Evolutionary conservation across 2,113 vertebrate genomes (phyloP).

Genomic region (Pseudopipra pipra): DNA sequence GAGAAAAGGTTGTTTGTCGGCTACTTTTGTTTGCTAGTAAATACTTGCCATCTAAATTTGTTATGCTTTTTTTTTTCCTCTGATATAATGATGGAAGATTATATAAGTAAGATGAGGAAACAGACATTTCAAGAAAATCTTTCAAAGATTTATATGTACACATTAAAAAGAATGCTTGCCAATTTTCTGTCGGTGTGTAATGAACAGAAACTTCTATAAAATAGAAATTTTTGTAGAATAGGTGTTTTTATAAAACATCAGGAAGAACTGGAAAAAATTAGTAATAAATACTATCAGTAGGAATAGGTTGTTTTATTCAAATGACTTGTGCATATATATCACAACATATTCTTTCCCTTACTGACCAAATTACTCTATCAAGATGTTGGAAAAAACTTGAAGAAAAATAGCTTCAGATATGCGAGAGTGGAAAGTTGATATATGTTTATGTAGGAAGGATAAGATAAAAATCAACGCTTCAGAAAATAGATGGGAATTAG

Average conservation of each 20-base stretch:
- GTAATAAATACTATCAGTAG: background rate
- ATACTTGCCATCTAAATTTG: background rate
- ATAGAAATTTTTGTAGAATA: background rate
- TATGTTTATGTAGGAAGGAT: background rate
- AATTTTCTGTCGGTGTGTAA: background rate
- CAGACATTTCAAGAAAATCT: background rate
- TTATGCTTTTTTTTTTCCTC: background rate
- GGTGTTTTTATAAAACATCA: background rate
- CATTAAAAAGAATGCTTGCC: background rate
- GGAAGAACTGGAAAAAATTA: background rate
- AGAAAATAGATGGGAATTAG: background rate
- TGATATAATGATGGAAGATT: background rate
- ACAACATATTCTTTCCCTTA: background rate
- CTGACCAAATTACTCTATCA: background rate
- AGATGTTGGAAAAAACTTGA: background rate
- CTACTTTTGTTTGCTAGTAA: background rate
- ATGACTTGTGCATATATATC: background rate
- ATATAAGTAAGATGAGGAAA: background rate
- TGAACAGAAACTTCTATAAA: background rate
- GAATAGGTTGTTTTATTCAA: background rate
- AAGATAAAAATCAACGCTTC: background rate
- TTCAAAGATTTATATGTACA: background rate
- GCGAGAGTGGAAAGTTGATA: background rate
- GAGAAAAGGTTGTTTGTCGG: accelerated
- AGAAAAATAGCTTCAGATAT: background rate